Conservation (phyloP, 2,113 vertebrate genomes). For the Vanacampus margaritifer region DNA sequence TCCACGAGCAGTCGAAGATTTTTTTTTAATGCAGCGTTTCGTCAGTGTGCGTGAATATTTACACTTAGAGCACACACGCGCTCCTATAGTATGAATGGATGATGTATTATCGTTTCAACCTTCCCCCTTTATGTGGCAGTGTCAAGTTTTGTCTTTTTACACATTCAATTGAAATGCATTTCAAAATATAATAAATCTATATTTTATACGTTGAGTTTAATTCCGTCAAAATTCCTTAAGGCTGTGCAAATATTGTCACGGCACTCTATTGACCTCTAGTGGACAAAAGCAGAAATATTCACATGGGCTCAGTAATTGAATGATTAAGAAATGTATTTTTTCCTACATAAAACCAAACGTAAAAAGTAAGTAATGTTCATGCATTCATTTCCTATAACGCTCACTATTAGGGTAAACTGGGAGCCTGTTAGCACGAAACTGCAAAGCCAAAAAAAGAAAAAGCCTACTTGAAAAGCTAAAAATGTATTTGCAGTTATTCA, state of each 20-base stretch:
- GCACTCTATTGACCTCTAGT: slow-evolving; percentile 33
- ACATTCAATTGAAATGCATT: slow-evolving; percentile 16
- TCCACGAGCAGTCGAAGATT: not conserved
- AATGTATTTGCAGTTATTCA: too few relatives aligned
- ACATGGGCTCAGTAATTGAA: not conserved
- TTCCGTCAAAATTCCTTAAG: not conserved
- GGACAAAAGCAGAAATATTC: slow-evolving; percentile 5
- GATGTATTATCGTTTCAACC: not conserved
- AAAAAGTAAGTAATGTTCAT: too few relatives aligned
- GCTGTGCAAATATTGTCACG: not conserved
- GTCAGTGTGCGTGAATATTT: not conserved
- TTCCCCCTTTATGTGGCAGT: not conserved
- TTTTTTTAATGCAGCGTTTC: not conserved
- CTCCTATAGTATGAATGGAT: not conserved
- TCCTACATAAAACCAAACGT: too few relatives aligned
- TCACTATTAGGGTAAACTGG: too few relatives aligned
- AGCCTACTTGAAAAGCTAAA: too few relatives aligned
- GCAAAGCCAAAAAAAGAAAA: too few relatives aligned
- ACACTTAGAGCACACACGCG: not conserved
- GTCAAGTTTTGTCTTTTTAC: slow-evolving; percentile 36
- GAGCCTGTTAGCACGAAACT: too few relatives aligned
- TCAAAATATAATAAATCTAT: slow-evolving; percentile 52
- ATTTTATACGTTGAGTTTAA: slow-evolving; percentile 49
- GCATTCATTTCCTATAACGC: too few relatives aligned
- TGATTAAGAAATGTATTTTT: too few relatives aligned